Percentiles rank a stretch among this genome's conserved stretches.
Conservation (phyloP, 1,140 invertebrate genomes). For the Mactra quadrangularis region DNA sequence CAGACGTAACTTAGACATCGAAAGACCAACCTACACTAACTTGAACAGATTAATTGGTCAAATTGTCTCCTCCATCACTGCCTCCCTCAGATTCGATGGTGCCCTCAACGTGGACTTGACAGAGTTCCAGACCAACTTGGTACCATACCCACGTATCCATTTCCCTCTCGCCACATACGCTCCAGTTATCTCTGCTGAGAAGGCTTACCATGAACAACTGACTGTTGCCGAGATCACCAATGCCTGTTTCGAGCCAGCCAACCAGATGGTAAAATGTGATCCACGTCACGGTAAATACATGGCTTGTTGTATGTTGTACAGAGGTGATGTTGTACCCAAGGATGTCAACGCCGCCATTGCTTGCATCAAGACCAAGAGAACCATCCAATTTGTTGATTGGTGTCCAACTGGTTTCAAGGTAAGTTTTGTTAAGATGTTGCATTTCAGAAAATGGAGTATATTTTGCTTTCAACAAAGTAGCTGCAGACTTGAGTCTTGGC, state of each 20-base stretch:
- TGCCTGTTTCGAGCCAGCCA: slow-evolving; percentile 93
- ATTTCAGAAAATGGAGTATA: slow-evolving; percentile 80
- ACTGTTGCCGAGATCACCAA: slow-evolving; percentile 87
- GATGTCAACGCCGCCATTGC: slow-evolving; percentile 92
- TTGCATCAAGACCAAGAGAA: slow-evolving; percentile 84
- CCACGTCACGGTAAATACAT: slow-evolving; percentile 84
- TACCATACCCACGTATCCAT: slow-evolving; percentile 82
- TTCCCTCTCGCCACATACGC: slow-evolving; percentile 82
- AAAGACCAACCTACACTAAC: slow-evolving; percentile 90
- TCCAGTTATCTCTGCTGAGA: slow-evolving; percentile 80
- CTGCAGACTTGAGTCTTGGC: too few species aligned
- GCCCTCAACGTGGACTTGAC: slow-evolving; percentile 89
- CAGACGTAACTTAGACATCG: slow-evolving; percentile 88
- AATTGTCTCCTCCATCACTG: slow-evolving; percentile 88
- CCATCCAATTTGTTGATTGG: slow-evolving; percentile 78
- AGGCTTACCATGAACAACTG: slow-evolving; percentile 83
- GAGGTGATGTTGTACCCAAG: slow-evolving; percentile 87
- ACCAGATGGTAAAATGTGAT: slow-evolving; percentile 82
- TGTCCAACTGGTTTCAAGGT: slow-evolving; percentile 55
- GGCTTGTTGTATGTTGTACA: slow-evolving; percentile 85
- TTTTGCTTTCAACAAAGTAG: too few species aligned
- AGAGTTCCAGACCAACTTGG: slow-evolving; percentile 89
- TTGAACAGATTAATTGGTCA: slow-evolving; percentile 87
- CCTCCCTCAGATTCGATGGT: slow-evolving; percentile 88
- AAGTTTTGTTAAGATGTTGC: slow-evolving; percentile 65